Conservation (phyloP, 2,888 invertebrate species). For the Xylota sylvarum region DNA sequence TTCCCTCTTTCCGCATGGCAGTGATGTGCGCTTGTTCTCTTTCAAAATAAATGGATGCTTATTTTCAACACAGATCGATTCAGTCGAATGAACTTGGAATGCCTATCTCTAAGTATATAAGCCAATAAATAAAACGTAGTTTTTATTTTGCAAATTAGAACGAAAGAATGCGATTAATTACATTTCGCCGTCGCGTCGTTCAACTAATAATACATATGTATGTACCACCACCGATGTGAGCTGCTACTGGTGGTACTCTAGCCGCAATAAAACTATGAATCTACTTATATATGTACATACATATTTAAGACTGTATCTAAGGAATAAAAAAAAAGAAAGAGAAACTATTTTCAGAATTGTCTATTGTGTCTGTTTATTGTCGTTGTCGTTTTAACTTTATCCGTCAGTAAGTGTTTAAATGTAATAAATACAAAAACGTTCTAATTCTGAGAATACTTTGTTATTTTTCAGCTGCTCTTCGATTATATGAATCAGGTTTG, state of each 20-base stretch:
- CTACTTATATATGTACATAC: background rate
- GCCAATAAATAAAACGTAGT: conserved; percentile 20
- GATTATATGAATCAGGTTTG: conserved; percentile 71
- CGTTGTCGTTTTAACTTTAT: conserved; percentile 12
- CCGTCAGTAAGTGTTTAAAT: conserved; percentile 34
- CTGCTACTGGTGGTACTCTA: background rate
- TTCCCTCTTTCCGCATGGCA: conserved; percentile 35
- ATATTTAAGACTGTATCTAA: background rate
- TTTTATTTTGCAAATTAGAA: conserved; percentile 41
- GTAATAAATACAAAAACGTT: background rate
- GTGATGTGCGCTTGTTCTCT: background rate
- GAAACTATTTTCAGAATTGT: conserved; percentile 25
- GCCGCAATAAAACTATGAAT: conserved; percentile 7
- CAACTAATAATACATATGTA: conserved; percentile 8
- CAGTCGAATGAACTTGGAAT: conserved; percentile 30
- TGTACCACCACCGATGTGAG: background rate
- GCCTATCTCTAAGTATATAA: conserved; percentile 5
- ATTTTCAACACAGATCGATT: conserved; percentile 29
- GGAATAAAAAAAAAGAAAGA: background rate
- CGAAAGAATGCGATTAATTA: conserved; percentile 54
- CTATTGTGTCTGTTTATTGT: conserved; percentile 22
- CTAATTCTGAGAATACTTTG: conserved; percentile 27
- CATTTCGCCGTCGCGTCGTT: conserved; percentile 12
- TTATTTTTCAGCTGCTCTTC: conserved; percentile 71
- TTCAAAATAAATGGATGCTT: conserved; percentile 16